These are phyloP conservation scores for Pachydiplax longipennis DNA, from an alignment of 2,888 invertebrate genomes.

Conservation along the genomic window DNA sequence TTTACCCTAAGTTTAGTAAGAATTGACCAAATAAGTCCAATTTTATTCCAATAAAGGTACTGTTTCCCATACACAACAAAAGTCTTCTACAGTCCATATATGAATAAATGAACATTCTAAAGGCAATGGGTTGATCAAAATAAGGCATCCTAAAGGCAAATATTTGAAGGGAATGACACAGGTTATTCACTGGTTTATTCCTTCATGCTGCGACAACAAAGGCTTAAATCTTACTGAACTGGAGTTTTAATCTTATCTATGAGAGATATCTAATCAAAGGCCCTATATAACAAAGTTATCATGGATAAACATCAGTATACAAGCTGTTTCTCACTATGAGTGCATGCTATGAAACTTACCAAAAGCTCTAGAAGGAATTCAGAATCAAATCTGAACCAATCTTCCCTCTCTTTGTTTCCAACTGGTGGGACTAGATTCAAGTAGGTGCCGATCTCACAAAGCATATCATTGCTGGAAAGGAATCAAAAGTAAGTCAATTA, in stretches of 20 bases:
- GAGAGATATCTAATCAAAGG: background rate
- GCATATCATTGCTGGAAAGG: conserved; percentile 71
- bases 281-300: background rate
- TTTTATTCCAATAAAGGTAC: too few relatives aligned
- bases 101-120: too few relatives aligned
- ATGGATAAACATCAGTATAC: background rate
- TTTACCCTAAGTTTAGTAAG: too few relatives aligned
- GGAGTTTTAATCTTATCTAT: background rate
- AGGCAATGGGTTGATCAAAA: too few relatives aligned
- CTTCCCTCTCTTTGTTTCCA: conserved; percentile 71
- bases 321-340: background rate
- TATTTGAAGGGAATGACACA: too few relatives aligned
- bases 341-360: conserved; percentile 63
- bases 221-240: background rate
- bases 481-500: background rate
- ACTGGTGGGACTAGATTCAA: conserved; percentile 83
- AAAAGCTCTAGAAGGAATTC: conserved; percentile 85
- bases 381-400: conserved; percentile 82
- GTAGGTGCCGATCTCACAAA: conserved; percentile 86
- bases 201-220: background rate
- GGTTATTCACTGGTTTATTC: too few relatives aligned
- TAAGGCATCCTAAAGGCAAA: too few relatives aligned
- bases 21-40: too few relatives aligned
- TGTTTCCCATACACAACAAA: too few relatives aligned
- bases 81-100: too few relatives aligned